Conservation (phyloP, 2,113 vertebrate genomes). For the Microtus pennsylvanicus region DNA sequence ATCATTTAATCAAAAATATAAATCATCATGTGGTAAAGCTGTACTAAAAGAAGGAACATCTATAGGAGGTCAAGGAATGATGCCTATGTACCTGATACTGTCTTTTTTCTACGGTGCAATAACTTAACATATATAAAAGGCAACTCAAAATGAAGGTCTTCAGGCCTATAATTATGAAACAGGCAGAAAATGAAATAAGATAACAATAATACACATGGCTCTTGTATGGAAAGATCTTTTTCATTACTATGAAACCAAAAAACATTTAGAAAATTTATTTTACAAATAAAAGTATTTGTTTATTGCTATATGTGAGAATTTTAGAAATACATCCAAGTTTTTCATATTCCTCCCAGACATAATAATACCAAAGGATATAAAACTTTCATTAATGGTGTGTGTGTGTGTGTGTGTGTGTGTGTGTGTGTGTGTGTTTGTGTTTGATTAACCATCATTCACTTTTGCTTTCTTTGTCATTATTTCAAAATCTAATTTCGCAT, state of each 20-base stretch:
- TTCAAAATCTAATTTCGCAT: neutral
- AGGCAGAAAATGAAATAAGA: neutral
- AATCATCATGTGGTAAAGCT: neutral
- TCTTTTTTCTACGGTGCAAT: neutral
- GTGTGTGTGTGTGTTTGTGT: too few relatives aligned
- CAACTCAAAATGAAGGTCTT: neutral
- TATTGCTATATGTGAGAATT: neutral
- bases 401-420: too few relatives aligned
- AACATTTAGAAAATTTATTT: neutral
- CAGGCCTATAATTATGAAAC: neutral
- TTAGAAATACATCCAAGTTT: neutral
- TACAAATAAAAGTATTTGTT: neutral
- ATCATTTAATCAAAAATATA: neutral
- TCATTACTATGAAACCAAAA: neutral
- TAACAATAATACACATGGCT: neutral
- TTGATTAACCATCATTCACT: neutral
- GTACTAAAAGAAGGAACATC: neutral
- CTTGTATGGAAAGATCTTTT: neutral
- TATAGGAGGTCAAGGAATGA: neutral
- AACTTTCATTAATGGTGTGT: neutral
- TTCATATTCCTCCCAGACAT: neutral
- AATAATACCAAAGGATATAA: neutral
- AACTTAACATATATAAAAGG: neutral
- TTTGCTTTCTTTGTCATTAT: neutral
- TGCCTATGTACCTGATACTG: neutral